Percentiles rank a stretch among this genome's conserved stretches.
Conservation (phyloP, 1,140 invertebrate genomes). For the Agrypnia vestita region DNA sequence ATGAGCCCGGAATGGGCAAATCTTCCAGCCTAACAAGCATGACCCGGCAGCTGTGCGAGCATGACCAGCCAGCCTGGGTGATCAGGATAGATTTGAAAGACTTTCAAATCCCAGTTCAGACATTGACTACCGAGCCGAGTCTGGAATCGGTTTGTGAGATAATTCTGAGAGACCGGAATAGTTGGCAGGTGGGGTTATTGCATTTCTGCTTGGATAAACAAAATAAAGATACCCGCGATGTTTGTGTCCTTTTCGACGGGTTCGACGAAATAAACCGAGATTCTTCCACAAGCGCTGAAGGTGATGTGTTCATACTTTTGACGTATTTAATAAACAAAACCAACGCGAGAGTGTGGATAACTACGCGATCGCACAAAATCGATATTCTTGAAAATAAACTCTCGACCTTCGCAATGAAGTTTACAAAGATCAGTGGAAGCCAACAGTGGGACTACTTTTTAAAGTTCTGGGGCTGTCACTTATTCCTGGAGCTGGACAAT, state of each 20-base stretch:
- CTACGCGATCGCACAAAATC: background rate
- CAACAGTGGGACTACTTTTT: background rate
- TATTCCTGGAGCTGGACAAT: background rate
- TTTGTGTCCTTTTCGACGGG: background rate
- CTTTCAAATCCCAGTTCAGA: background rate
- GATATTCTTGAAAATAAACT: background rate
- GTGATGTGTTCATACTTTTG: background rate
- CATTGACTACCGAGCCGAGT: too few relatives aligned
- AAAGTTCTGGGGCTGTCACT: background rate
- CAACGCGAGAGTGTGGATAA: background rate
- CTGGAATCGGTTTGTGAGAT: too few relatives aligned
- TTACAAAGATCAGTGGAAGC: background rate
- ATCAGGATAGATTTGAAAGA: constrained; percentile 4
- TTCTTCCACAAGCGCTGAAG: too few relatives aligned
- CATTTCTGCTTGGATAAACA: background rate
- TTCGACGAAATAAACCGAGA: constrained; percentile 16
- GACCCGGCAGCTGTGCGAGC: background rate
- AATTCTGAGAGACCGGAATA: too few relatives aligned
- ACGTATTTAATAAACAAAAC: background rate
- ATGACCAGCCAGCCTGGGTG: background rate
- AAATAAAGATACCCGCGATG: background rate
- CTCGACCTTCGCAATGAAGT: background rate
- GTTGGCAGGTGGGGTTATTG: background rate
- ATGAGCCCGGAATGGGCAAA: constrained; percentile 27
- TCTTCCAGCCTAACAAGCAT: background rate